Evolutionary conservation across 64 coral and sea anemone genomes (phyloP).

Genomic region (Dendronephthya gigantea): DNA sequence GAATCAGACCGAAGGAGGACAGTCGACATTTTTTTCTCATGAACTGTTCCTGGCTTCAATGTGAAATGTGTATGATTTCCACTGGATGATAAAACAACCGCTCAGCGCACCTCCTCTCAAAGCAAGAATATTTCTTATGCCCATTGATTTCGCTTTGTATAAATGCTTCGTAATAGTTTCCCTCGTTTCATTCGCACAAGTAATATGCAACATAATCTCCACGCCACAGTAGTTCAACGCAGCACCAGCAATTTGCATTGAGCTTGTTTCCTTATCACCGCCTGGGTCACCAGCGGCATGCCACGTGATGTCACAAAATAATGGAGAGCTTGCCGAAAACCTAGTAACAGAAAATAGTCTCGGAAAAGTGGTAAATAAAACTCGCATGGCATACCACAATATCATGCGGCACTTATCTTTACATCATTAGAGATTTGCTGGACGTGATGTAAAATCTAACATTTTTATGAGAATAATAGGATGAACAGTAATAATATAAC

Average conservation of each 20-base stretch:
- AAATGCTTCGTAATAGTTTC: conserved; percentile 66
- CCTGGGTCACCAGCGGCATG: conserved; percentile 81
- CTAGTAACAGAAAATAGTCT: background rate
- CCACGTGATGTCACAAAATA: conserved; percentile 97
- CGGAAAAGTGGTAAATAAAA: background rate
- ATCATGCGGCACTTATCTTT: too few species aligned
- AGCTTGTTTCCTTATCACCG: conserved; percentile 86
- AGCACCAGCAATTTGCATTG: conserved; percentile 73
- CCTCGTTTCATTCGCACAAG: conserved; percentile 76
- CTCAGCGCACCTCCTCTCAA: conserved; percentile 88
- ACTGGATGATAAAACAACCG: too few species aligned
- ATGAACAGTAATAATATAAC: too few species aligned
- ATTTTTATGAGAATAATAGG: too few species aligned
- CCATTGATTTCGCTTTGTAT: conserved; percentile 71
- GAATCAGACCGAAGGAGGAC: too few species aligned
- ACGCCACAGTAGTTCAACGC: conserved; percentile 85
- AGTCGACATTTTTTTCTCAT: too few species aligned
- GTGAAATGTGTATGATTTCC: too few species aligned
- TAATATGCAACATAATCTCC: conserved; percentile 91
- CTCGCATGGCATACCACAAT: too few species aligned
- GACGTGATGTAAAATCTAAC: too few species aligned
- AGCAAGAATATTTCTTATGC: conserved; percentile 80
- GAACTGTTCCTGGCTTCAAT: too few species aligned
- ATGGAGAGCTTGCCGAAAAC: conserved; percentile 43
- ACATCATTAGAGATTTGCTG: too few species aligned